Percentiles rank a stretch among this genome's conserved stretches.
These are phyloP conservation scores for Epizoanthus stellaris DNA, from an alignment of 92 coral and sea anemone genomes.

Conservation along the genomic window DNA sequence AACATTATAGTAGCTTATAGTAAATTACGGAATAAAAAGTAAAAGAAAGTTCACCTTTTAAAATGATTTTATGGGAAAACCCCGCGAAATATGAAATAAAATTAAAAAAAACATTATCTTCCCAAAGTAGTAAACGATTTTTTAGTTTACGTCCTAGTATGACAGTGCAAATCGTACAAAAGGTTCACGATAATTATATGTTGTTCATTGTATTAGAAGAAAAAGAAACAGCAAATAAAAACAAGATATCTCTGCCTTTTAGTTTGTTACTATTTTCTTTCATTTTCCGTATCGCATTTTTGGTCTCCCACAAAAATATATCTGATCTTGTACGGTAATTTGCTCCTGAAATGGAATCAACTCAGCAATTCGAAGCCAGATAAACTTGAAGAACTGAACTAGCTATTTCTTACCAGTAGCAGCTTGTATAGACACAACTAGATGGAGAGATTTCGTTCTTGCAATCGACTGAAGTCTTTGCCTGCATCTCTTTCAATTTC, in stretches of 20 bases:
- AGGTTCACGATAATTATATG: not conserved
- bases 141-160: not conserved
- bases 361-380: too few species aligned
- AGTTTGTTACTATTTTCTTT: too few species aligned
- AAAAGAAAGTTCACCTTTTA: not conserved
- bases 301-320: too few species aligned
- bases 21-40: not conserved
- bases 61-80: slow-evolving; percentile 54
- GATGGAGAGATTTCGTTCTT: slow-evolving; percentile 83
- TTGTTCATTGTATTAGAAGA: not conserved
- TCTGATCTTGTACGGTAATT: not conserved
- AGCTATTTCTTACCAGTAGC: slow-evolving; percentile 81
- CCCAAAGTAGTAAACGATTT: not conserved
- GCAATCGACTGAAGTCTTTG: slow-evolving; percentile 66
- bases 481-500: slow-evolving; percentile 57
- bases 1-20: not conserved
- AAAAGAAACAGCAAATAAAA: not conserved
- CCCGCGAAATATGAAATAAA: slow-evolving; percentile 65
- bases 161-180: not conserved
- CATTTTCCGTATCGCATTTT: too few species aligned
- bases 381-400: not conserved
- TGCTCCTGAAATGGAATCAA: not conserved
- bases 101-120: slow-evolving; percentile 7
- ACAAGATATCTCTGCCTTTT: too few species aligned
- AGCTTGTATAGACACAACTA: slow-evolving; percentile 89